Percentiles rank a stretch among this genome's conserved stretches.
Conservation (phyloP, 2,113 vertebrate genomes). For the Bos indicus region DNA sequence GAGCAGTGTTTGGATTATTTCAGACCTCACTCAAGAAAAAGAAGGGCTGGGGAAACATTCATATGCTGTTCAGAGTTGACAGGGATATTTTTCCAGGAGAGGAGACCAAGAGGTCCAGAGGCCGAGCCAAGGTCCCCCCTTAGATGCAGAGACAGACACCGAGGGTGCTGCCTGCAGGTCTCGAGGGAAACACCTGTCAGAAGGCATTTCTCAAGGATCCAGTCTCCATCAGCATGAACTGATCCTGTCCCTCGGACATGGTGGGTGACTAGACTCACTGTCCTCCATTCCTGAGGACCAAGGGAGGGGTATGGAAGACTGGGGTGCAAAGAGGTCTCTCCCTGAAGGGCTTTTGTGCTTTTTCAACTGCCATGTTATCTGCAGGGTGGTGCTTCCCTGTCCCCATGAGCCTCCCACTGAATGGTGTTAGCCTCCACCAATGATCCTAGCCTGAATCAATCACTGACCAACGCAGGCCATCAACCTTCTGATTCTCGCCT, state of each 20-base stretch:
- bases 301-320: background rate
- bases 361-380: background rate
- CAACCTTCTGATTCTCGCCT: background rate
- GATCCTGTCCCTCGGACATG: background rate
- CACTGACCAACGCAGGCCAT: background rate
- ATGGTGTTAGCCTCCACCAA: background rate
- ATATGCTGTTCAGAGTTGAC: background rate
- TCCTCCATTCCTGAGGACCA: background rate
- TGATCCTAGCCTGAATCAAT: background rate
- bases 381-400: background rate
- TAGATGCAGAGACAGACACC: background rate
- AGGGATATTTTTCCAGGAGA: background rate
- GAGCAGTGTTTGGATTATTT: background rate
- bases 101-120: background rate
- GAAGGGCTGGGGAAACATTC: background rate
- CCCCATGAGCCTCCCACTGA: background rate
- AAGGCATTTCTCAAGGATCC: background rate
- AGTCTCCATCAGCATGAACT: background rate
- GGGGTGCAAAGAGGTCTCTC: background rate
- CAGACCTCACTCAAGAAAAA: background rate
- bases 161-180: rapidly evolving
- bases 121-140: background rate
- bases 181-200: background rate
- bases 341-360: background rate
- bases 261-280: background rate